Conservation (phyloP, 2,888 invertebrate genomes). For the Drosophila emarginata region DNA sequence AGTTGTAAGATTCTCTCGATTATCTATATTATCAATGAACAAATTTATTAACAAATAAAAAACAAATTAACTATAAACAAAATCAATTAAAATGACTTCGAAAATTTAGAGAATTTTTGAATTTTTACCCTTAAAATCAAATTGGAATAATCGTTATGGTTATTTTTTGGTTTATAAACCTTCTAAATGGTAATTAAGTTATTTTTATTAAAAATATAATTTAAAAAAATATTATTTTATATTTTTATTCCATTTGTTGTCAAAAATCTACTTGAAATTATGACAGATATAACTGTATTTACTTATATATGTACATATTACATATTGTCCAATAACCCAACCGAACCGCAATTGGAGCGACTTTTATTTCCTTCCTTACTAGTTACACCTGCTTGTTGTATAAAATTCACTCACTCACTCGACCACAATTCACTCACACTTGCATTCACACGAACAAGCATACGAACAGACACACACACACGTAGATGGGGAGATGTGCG, state of each 20-base stretch:
- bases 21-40: too few relatives aligned
- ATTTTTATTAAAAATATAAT: too few relatives aligned
- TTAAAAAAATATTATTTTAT: too few relatives aligned
- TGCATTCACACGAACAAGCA: conserved; percentile 7
- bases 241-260: not conserved
- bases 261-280: not conserved
- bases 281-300: not conserved
- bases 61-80: not conserved
- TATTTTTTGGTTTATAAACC: too few relatives aligned
- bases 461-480: conserved; percentile 23
- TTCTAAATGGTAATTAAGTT: too few relatives aligned
- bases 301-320: too few relatives aligned
- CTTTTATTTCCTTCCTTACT: not conserved
- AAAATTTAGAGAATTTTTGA: too few relatives aligned
- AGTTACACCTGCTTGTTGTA: not conserved
- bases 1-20: too few relatives aligned
- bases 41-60: too few relatives aligned
- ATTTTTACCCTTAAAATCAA: too few relatives aligned
- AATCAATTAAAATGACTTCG: not conserved
- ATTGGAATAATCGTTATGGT: too few relatives aligned
- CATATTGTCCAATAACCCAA: not conserved
- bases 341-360: not conserved
- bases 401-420: conserved; percentile 33
- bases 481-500: conserved; percentile 23
- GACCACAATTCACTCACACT: not conserved